Evolutionary conservation across 2,888 invertebrate species (phyloP), one percentile per base, ranked within the genome.

Genomic region (Ceraclea dissimilis): DNA sequence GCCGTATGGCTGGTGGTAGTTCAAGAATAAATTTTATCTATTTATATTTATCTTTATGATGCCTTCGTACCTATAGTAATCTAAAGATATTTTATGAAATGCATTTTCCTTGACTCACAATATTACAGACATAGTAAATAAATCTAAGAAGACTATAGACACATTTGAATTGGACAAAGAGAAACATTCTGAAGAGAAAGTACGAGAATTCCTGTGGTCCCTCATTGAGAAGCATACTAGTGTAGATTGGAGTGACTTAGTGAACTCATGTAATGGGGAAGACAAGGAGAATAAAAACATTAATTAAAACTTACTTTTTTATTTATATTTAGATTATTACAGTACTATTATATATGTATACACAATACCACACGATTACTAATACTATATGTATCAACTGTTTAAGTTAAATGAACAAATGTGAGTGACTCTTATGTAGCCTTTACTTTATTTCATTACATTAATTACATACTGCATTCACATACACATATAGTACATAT

Each of bases 101-200:
- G n/a, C 26, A 26, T 50, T 17, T 50, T 50, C 31, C 31, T 50
- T 26, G 31, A 50, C 33, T 31, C 2, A 31, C 13, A 39, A 50
- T 33, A 10, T 50, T 6, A 13, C 19, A 62, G 62, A 62, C 54
- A 54, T 62, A n/a, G 56, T 51, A 2, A 62, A 62, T 34, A 60
- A 57, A 51, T 18, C 51, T 11, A 59, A 53, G 16, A 52, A 52
- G 26, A 54, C 44, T 17, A 48, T 62, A 16, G 56, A 60, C 26
- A 48, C 59, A 31, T 60, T 62, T 51, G 59, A 60, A 19, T 50
- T 55, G 22, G 57, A 60, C 49, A 54, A 21, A 31, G 49, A 56
- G 1, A 44, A 21, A 31, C 2, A 52, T 17, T 43, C 54, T 6
- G 56, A 56, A 48, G 59, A 60, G 10, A 46, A 56, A 26, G 51